Evolutionary conservation across 2,113 vertebrate species (phyloP).

Genomic region (Dasyurus viverrinus): DNA sequence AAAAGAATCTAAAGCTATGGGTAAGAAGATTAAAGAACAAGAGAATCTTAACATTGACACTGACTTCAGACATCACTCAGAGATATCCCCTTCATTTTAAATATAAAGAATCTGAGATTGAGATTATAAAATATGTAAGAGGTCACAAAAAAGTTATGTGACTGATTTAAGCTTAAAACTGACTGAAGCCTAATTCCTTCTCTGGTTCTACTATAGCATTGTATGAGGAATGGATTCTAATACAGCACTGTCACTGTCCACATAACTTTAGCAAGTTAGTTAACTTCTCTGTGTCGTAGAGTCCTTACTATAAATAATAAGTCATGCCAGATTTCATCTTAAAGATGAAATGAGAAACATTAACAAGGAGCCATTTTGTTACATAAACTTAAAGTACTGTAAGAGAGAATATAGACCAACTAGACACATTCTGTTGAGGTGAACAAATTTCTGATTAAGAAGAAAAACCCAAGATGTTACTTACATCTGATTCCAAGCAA

Average conservation of each 20-base stretch:
- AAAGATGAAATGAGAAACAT: background rate
- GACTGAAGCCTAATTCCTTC: background rate
- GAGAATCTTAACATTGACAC: background rate
- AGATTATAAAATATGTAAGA: background rate
- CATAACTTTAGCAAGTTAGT: background rate
- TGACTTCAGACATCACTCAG: background rate
- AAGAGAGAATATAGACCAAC: background rate
- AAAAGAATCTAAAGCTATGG: background rate
- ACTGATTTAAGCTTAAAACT: background rate
- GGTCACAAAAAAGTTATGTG: background rate
- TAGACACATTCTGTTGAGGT: background rate
- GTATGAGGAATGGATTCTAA: background rate
- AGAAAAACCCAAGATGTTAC: constrained; percentile 73
- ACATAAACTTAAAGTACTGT: background rate
- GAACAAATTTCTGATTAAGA: constrained; percentile 27
- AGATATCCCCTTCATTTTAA: background rate
- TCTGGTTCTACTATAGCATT: background rate
- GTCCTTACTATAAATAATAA: background rate
- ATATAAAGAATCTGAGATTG: background rate
- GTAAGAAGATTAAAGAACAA: background rate
- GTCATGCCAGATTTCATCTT: background rate
- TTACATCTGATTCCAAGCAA: constrained; percentile 96
- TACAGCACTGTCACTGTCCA: background rate
- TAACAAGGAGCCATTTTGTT: background rate
- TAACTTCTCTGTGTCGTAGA: background rate